A percentile compares a stretch with the other conserved stretches of the same genome.
phyloP scores from a whole-genome alignment of 2,797 vertebrate species.

The Limnodromus scolopaceus region DNA sequence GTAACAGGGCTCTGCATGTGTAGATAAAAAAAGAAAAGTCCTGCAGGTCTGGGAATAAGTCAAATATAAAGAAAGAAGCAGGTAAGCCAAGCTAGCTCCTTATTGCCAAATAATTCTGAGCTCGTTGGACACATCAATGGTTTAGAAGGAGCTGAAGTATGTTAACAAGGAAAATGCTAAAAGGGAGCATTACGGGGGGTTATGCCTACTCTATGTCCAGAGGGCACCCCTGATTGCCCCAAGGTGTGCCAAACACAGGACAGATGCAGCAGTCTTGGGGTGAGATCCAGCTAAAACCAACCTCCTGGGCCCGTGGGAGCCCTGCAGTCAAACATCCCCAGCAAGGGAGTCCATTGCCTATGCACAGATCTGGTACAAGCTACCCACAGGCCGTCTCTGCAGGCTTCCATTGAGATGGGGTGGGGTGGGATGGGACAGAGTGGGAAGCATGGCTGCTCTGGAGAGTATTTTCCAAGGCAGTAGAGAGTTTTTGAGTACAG shows the following conservation, averaged over 20 bases:
- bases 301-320: accelerated
- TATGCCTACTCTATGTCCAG: not conserved
- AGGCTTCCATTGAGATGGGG: not conserved
- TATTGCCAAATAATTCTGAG: not conserved
- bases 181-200: not conserved
- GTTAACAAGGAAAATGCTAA: not conserved
- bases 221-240: not conserved
- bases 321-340: not conserved
- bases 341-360: not conserved
- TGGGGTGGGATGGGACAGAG: not conserved
- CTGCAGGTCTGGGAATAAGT: not conserved
- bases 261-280: too few relatives aligned
- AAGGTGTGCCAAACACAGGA: not conserved
- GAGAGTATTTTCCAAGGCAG: not conserved
- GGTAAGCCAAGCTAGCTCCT: not conserved
- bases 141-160: not conserved
- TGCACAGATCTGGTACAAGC: accelerated
- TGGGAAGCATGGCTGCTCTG: not conserved
- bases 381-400: not conserved
- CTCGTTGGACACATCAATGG: accelerated
- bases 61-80: not conserved
- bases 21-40: not conserved
- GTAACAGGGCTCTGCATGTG: not conserved
- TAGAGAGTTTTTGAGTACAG: not conserved
- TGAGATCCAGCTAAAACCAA: not conserved